Conservation (phyloP, 2,113 vertebrate genomes). For the Addax nasomaculatus region DNA sequence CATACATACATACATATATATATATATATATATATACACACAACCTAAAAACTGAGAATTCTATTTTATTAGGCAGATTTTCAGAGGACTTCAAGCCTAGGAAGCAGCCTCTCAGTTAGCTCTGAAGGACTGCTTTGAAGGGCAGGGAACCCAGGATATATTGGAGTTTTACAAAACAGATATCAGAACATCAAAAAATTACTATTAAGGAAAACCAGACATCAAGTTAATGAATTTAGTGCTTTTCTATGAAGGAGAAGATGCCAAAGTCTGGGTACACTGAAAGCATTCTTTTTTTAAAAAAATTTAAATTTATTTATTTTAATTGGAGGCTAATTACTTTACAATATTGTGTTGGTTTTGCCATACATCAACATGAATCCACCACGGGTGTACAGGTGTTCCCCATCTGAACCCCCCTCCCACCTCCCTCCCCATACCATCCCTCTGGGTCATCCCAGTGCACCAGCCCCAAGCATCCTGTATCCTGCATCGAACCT, state of each 20-base stretch:
- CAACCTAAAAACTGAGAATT: not conserved
- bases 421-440: too few relatives aligned
- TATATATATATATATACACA: not conserved
- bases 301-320: too few relatives aligned
- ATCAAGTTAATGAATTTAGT: not conserved
- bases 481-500: too few relatives aligned
- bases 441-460: too few relatives aligned
- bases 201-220: not conserved
- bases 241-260: not conserved
- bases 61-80: not conserved
- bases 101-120: not conserved
- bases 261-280: not conserved
- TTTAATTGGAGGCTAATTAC: too few relatives aligned
- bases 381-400: too few relatives aligned
- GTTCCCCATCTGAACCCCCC: too few relatives aligned
- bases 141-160: not conserved
- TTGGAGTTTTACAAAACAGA: not conserved
- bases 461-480: too few relatives aligned
- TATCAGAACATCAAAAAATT: not conserved
- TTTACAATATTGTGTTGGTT: too few relatives aligned
- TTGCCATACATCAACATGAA: too few relatives aligned
- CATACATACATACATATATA: too few relatives aligned
- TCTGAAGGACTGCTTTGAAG: not conserved
- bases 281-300: not conserved
- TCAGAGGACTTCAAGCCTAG: not conserved